phyloP scores from a whole-genome alignment of 2,113 vertebrate genomes.

The Mungos mungo region DNA sequence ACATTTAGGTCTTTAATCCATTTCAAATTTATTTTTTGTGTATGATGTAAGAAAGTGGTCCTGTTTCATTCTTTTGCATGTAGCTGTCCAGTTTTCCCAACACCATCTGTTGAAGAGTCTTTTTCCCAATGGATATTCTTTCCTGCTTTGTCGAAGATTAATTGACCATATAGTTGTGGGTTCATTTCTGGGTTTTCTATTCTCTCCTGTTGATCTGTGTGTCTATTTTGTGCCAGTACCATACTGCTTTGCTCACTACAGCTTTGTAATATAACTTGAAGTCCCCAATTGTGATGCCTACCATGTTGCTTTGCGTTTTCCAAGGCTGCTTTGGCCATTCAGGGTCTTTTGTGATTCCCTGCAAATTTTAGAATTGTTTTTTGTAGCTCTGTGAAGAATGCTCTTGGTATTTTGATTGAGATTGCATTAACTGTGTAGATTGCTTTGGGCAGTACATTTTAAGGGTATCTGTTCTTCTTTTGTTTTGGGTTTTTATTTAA shows the following conservation, averaged over 20 bases:
- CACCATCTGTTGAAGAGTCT: neutral
- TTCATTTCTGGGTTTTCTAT: neutral
- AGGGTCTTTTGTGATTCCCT: too few relatives aligned
- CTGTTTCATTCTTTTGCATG: neutral
- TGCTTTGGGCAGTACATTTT: too few relatives aligned
- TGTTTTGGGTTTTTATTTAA: too few relatives aligned
- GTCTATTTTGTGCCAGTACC: neutral
- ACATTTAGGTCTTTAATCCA: neutral
- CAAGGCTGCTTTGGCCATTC: too few relatives aligned
- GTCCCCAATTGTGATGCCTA: neutral
- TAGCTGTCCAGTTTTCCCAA: neutral
- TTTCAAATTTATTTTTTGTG: neutral
- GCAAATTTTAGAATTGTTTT: too few relatives aligned
- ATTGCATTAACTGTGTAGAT: too few relatives aligned
- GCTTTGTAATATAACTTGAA: neutral
- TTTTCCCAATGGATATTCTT: neutral
- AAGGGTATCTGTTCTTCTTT: too few relatives aligned
- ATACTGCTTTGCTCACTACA: neutral
- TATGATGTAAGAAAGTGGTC: neutral
- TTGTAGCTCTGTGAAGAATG: too few relatives aligned
- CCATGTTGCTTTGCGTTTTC: neutral
- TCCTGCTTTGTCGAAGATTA: neutral
- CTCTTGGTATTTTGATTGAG: too few relatives aligned
- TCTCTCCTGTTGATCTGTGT: neutral
- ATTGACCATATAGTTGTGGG: neutral